Evolutionary conservation across 2,888 invertebrate species (phyloP).

Genomic region (Aleiodes testaceus): DNA sequence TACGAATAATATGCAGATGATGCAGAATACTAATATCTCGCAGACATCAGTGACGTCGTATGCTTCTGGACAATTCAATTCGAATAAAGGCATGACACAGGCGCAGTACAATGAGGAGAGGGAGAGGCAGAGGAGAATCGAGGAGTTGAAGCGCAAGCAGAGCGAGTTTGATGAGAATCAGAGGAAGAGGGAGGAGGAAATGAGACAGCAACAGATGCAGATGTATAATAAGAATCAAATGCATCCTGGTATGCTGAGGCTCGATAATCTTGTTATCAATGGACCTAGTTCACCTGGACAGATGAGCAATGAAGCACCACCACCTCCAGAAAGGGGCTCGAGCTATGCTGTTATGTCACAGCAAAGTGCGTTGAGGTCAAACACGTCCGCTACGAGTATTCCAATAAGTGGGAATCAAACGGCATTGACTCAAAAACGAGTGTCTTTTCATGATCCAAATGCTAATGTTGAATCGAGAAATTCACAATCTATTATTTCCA

Average conservation of each 20-base stretch:
- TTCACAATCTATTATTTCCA: slow-evolving; percentile 70
- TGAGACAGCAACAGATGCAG: slow-evolving; percentile 72
- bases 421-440: slow-evolving; percentile 77
- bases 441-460: slow-evolving; percentile 82
- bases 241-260: slow-evolving; percentile 67
- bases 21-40: neutral
- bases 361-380: slow-evolving; percentile 74
- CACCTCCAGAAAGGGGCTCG: slow-evolving; percentile 88
- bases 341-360: slow-evolving; percentile 91
- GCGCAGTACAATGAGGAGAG: slow-evolving; percentile 69
- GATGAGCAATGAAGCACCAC: slow-evolving; percentile 75
- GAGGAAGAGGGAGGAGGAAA: slow-evolving; percentile 73
- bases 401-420: slow-evolving; percentile 59
- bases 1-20: neutral
- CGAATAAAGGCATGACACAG: slow-evolving; percentile 41
- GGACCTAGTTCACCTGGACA: slow-evolving; percentile 67
- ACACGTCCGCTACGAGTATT: slow-evolving; percentile 65
- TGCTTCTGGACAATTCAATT: slow-evolving; percentile 25
- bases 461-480: slow-evolving; percentile 67
- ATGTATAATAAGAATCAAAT: slow-evolving; percentile 57
- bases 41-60: too few species aligned
- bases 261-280: slow-evolving; percentile 70
- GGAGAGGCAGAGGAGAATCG: slow-evolving; percentile 74
- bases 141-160: slow-evolving; percentile 76
- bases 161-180: slow-evolving; percentile 75